Conservation (phyloP, 2,113 vertebrate species). For the Coryphaenoides rupestris region DNA sequence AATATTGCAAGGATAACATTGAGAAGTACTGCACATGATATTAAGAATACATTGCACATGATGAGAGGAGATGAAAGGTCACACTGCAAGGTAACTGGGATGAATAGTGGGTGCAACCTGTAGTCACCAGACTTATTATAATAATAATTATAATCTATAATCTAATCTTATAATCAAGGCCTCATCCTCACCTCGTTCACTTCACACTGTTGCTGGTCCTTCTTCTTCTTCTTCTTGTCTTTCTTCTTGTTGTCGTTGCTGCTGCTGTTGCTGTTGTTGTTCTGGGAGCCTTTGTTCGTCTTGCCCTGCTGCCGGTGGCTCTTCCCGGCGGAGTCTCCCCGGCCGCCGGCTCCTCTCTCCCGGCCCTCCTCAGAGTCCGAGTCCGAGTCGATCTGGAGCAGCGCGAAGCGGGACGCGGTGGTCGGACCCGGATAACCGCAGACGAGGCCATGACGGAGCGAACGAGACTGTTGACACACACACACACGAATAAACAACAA, state of each 20-base stretch:
- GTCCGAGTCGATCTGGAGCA: conserved; percentile 88
- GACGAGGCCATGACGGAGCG: conserved; percentile 80
- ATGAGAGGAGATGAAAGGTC: no score
- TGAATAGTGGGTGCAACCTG: no score
- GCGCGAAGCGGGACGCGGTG: conserved; percentile 88
- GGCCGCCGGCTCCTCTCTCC: conserved; percentile 59
- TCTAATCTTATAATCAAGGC: neutral
- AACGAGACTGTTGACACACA: conserved; percentile 11
- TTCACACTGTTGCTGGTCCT: conserved; percentile 87
- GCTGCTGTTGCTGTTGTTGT: no score
- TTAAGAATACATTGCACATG: no score
- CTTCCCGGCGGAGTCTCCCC: conserved; percentile 74
- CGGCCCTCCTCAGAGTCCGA: conserved; percentile 76
- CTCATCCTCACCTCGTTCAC: conserved; percentile 80
- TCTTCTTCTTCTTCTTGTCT: conserved; percentile 85
- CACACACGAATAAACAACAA: no score
- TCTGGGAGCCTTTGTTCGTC: conserved; percentile 71
- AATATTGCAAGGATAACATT: no score
- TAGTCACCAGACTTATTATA: no score
- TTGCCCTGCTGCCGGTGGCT: conserved; percentile 62
- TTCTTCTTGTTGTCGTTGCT: conserved; percentile 85
- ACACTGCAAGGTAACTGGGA: no score
- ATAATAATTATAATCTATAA: no score
- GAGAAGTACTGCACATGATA: no score
- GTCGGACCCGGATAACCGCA: conserved; percentile 83